These are phyloP conservation scores for Muntiacus muntjak DNA, from an alignment of 2,113 vertebrate genomes.

Conservation along the genomic window DNA sequence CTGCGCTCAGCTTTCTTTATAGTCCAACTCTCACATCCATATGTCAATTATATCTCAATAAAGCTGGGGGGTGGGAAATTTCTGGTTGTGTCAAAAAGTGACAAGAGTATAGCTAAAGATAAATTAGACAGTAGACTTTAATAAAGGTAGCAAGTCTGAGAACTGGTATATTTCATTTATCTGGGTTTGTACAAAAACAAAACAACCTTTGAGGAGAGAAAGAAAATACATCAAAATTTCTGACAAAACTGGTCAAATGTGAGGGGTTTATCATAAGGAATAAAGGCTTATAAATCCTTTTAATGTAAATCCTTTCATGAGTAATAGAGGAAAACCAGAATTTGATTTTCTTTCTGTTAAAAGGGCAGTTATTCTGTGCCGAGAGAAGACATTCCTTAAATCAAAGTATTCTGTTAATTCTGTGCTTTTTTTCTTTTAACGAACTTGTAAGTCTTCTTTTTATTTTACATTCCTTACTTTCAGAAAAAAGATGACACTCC, in stretches of 20 bases:
- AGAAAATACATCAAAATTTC: neutral
- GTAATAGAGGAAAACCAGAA: neutral
- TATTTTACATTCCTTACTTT: neutral
- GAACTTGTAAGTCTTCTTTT: neutral
- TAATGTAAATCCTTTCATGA: neutral
- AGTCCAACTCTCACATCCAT: too few relatives aligned
- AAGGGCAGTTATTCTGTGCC: neutral
- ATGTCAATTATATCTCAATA: neutral
- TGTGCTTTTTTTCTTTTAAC: neutral
- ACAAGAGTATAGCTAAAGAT: neutral
- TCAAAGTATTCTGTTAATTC: neutral
- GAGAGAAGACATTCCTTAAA: neutral
- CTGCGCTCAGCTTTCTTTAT: too few relatives aligned
- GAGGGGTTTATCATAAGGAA: neutral
- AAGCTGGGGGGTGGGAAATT: neutral
- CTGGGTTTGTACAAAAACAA: neutral
- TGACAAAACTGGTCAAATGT: neutral
- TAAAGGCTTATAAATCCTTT: neutral
- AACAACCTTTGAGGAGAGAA: neutral
- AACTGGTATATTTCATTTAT: neutral
- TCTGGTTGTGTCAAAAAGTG: neutral
- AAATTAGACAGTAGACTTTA: neutral
- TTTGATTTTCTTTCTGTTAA: neutral
- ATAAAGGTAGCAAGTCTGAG: neutral
- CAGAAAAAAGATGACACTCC: neutral